phyloP scores from a whole-genome alignment of 2,113 vertebrate genomes.

The Echinops telfairi region DNA sequence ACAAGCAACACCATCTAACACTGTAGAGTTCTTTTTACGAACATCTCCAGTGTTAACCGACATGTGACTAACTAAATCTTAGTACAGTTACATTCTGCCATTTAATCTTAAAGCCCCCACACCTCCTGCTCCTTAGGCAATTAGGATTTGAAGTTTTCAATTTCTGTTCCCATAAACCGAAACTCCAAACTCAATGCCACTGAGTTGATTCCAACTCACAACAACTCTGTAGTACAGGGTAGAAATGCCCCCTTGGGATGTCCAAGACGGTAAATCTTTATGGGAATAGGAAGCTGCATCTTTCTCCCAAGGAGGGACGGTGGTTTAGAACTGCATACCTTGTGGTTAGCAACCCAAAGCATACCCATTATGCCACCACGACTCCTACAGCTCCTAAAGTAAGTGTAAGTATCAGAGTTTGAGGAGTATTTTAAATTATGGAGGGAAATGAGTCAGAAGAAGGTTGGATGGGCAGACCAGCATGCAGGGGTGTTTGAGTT shows the following conservation, averaged over 20 bases:
- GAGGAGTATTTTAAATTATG: neutral
- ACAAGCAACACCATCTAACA: neutral
- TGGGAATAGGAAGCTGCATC: too few relatives aligned
- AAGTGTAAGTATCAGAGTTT: neutral
- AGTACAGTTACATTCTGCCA: slow-evolving; percentile 1
- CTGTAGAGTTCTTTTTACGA: slow-evolving; percentile 13
- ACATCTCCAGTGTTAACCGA: neutral
- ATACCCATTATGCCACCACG: too few relatives aligned
- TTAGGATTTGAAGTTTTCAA: neutral
- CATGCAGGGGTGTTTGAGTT: neutral
- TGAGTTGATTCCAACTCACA: too few relatives aligned
- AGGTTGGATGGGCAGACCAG: neutral
- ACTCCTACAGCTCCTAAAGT: too few relatives aligned
- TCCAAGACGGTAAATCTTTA: too few relatives aligned
- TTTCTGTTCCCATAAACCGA: neutral
- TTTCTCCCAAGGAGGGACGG: too few relatives aligned
- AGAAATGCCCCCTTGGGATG: too few relatives aligned
- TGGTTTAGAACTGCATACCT: too few relatives aligned
- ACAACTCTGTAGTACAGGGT: too few relatives aligned
- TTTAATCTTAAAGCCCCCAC: neutral
- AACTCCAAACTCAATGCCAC: too few relatives aligned
- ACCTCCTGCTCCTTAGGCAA: neutral
- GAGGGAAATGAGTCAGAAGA: neutral
- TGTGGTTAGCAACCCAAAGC: too few relatives aligned
- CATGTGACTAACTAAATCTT: neutral